Evolutionary conservation across 2,888 invertebrate species (phyloP), one percentile per base, ranked within the genome.

Genomic region (Villa cingulata): DNA sequence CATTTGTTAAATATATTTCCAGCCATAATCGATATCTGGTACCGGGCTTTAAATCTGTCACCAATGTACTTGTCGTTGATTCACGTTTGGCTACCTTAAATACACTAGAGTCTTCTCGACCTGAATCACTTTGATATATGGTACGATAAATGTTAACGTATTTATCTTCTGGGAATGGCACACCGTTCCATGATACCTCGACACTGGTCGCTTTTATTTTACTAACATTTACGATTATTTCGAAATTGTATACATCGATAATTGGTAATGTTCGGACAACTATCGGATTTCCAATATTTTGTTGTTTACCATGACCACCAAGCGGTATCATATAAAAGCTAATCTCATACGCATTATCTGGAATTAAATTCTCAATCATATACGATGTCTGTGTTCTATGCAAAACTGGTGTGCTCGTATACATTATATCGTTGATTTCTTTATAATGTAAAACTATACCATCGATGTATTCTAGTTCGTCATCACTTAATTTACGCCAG

Each of bases 111-210:
- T 81, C 80, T 58, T 86, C 81, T 57, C 83, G 82, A 36, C 80
- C 81, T 14, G 76, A 75, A 61, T 83, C 83, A 58, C 80, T 81
- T 63, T 83, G 81, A 64, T 84, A 85, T 54, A 88, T 86, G 1
- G 87, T 87, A 47, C 89, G 76, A 70, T 86, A 90, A 58, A 91
- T 87, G 56, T 89, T 85, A 43, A 91, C 86, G 70, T 83, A 90
- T 63, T 90, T 86, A 63, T 90, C 89, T 53, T 88, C 85, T 0
- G 91, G 91, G 56, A 85, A 80, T 0, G 91, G 91, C 0, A 91
- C 81, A 1, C 91, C 91, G 43, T 73, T 78, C 87, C 89, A 90
- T 6, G 77, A 74, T 7, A 91, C 74, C 59, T 86, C 86, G 0
- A 85, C 83, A 12, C 83, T 81, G 45, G 79, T 80, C 0, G 86